Percentiles rank a stretch among this genome's conserved stretches.
Conservation (phyloP, 2,888 invertebrate species). For the Drosophila neonasuta region DNA sequence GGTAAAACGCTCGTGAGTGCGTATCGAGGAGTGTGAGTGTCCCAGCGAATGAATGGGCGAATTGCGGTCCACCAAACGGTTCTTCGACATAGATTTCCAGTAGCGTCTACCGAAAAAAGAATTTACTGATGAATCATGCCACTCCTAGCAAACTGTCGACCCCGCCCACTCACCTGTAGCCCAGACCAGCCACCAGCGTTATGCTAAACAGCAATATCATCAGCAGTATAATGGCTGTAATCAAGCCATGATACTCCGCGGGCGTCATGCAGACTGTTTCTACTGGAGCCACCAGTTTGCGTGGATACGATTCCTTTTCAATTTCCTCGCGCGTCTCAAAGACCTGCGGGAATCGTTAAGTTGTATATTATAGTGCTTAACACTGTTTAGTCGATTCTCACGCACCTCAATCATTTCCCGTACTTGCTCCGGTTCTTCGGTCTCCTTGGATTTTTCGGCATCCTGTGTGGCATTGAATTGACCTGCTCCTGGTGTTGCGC, state of each 20-base stretch:
- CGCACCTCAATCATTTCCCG: slow-evolving; percentile 93
- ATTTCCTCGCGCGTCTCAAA: slow-evolving; percentile 90
- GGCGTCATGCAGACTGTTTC: slow-evolving; percentile 91
- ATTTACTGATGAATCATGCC: neutral
- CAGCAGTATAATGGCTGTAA: slow-evolving; percentile 89
- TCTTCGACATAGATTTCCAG: slow-evolving; percentile 90
- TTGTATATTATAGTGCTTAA: neutral
- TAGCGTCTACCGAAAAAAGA: slow-evolving; percentile 84
- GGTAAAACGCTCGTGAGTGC: slow-evolving; percentile 82
- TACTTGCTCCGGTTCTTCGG: slow-evolving; percentile 88
- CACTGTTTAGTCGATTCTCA: neutral
- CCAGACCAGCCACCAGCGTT: slow-evolving; percentile 88
- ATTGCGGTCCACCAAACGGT: slow-evolving; percentile 83
- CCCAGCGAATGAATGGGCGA: slow-evolving; percentile 82
- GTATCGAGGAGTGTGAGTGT: slow-evolving; percentile 82
- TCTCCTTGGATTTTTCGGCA: slow-evolving; percentile 61
- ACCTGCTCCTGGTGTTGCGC: slow-evolving; percentile 68
- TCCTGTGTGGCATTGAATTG: slow-evolving; percentile 66
- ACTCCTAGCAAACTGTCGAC: neutral
- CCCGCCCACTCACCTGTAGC: slow-evolving; percentile 85
- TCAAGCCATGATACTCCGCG: slow-evolving; percentile 92
- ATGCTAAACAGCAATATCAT: slow-evolving; percentile 89
- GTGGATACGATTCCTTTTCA: slow-evolving; percentile 85
- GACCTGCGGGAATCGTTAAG: slow-evolving; percentile 84
- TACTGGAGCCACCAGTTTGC: slow-evolving; percentile 85